Conservation (phyloP, 2,888 invertebrate species). For the Axea sp. region DNA sequence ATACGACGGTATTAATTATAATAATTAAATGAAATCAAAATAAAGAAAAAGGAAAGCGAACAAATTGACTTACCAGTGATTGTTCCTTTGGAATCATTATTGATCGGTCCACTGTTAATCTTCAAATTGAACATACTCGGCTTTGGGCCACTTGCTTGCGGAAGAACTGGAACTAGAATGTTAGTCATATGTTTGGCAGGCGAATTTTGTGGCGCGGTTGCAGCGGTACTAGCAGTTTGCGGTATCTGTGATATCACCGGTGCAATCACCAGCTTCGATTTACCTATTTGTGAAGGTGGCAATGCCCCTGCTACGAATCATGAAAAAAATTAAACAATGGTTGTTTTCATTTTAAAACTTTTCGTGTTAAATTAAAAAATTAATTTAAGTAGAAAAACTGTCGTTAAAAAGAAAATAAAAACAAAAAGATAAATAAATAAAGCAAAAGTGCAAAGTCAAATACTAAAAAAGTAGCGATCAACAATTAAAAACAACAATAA, state of each 20-base stretch:
- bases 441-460: too few relatives aligned
- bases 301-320: slow-evolving; percentile 66
- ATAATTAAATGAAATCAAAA: neutral
- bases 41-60: neutral
- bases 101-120: slow-evolving; percentile 84
- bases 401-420: neutral
- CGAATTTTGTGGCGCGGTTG: slow-evolving; percentile 69
- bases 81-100: slow-evolving; percentile 82
- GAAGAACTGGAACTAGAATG: slow-evolving; percentile 75
- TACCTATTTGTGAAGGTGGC: slow-evolving; percentile 70
- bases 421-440: neutral
- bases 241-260: slow-evolving; percentile 75
- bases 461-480: too few relatives aligned
- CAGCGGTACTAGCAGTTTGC: slow-evolving; percentile 70
- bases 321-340: neutral
- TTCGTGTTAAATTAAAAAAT: too few relatives aligned
- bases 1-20: neutral
- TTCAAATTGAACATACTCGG: slow-evolving; percentile 85
- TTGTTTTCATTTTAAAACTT: too few relatives aligned
- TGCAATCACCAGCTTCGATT: slow-evolving; percentile 74
- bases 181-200: slow-evolving; percentile 75
- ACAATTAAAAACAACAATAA: slow-evolving; percentile 4
- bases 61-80: slow-evolving; percentile 80
- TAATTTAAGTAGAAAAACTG: too few relatives aligned
- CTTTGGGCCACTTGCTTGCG: slow-evolving; percentile 76